Conservation (phyloP, 2,113 vertebrate species). For the Laterallus jamaicensis region DNA sequence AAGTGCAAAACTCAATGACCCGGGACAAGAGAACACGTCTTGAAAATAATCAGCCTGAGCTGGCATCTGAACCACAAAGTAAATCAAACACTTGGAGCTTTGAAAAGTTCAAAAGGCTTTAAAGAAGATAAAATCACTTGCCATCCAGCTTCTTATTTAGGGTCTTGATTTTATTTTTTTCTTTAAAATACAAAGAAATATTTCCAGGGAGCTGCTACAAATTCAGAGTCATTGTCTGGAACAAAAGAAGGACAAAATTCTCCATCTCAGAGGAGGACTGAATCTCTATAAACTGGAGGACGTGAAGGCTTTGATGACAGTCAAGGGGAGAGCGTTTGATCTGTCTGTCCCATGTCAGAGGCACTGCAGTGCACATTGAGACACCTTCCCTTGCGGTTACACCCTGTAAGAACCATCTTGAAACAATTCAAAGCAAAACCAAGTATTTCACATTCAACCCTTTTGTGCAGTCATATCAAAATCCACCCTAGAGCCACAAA, state of each 20-base stretch:
- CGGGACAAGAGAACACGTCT: background rate
- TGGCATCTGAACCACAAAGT: background rate
- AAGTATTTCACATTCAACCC: background rate
- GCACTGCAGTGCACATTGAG: background rate
- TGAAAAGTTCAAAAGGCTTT: slow-evolving; percentile 22
- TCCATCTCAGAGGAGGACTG: background rate
- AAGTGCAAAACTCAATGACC: slow-evolving; percentile 3
- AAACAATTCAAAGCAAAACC: background rate
- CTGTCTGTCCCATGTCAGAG: background rate
- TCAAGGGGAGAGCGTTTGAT: background rate
- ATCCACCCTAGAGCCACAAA: background rate
- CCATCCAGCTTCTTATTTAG: background rate
- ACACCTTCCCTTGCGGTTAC: background rate
- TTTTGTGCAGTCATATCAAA: background rate
- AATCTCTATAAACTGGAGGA: background rate
- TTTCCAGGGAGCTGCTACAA: background rate
- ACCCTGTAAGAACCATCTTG: background rate
- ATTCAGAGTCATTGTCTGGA: background rate
- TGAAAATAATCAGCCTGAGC: background rate
- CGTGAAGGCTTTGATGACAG: background rate
- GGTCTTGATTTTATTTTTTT: background rate
- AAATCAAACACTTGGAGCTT: slow-evolving; percentile 3
- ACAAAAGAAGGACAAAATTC: background rate
- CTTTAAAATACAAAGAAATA: background rate
- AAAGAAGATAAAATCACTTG: background rate